Base-by-base conservation (phyloP, 2,888 invertebrate genomes). In the Xanthorhoe designata region DNA sequence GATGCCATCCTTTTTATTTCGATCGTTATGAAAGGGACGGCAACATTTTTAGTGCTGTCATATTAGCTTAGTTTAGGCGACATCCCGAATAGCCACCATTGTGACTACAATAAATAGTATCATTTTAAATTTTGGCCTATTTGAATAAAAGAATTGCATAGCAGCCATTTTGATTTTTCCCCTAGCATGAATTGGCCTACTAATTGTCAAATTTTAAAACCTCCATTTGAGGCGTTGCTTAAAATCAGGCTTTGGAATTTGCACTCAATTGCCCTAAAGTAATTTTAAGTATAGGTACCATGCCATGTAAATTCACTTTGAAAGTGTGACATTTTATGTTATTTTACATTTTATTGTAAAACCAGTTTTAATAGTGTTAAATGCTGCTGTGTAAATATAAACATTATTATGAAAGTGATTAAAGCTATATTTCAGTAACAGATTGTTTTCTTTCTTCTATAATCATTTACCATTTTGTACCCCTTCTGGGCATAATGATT, bases 341-440 rank as follows among this genome's bases (percentile, higher is more conserved):
- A 66, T 90, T 91, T 90, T 90, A 90, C 89, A 87, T 87, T 86
- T 89, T 90, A 91, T 88, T 89, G 86, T 91, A 91, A 86, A 86
- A 69, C 83, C 87, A 88, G 91, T 90, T 86, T 90, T 81, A 86
- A 81, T 91, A 90, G 89, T 83, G 74, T 69, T 91, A 91, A 91
- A 89, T 71, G 69, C 78, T 78, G 87, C 87, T 87, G 84, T 91
- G 91, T 93, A 92, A 83, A 91, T 89, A 91, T 76, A 81, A 85
- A 87, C 88, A 91, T 91, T 89, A 91, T 88, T 85, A 74, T 72
- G 88, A 89, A 87, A 88, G 82, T 89, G 88, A 92, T 90, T 92
- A 93, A 92, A 92, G 90, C 88, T 93, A 91, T 93, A 92, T 93
- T 93, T 93, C 91, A 90, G 83, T 91, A 68, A 53, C 56, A 18